phyloP scores from a whole-genome alignment of 2,888 invertebrate species.

The Epicampocera succincta region DNA sequence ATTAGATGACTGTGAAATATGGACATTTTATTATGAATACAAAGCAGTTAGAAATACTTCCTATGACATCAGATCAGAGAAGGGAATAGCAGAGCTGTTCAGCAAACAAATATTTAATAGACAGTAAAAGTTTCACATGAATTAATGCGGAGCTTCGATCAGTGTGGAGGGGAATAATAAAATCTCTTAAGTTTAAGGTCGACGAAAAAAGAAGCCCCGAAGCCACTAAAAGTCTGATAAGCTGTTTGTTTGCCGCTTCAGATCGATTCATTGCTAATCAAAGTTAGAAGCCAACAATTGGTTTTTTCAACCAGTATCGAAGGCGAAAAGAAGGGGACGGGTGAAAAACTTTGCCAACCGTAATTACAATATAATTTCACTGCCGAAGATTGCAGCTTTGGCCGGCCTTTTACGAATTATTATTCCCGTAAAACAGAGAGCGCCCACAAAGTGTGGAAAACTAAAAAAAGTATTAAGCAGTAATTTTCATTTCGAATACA shows the following conservation, averaged over 20 bases:
- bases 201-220: no score
- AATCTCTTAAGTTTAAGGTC: no score
- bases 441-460: no score
- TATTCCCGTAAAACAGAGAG: neutral
- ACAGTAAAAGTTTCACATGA: no score
- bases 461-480: constrained; percentile 61
- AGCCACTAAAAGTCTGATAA: no score
- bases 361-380: constrained; percentile 64
- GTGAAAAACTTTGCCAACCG: constrained; percentile 54
- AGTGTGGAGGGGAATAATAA: no score
- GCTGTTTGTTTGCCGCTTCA: neutral
- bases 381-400: constrained; percentile 38
- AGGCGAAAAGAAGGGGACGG: neutral
- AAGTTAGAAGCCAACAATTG: no score
- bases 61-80: neutral
- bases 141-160: no score
- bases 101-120: no score
- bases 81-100: no score
- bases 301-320: neutral
- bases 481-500: constrained; percentile 58
- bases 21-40: constrained; percentile 25
- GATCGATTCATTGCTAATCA: constrained; percentile 39
- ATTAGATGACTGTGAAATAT: constrained; percentile 32
- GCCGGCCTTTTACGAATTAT: constrained; percentile 28
- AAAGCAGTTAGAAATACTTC: neutral